Percentiles rank a stretch among this genome's conserved stretches.
Conservation (phyloP, 2,797 vertebrate species). For the Cyclopterus lumpus region DNA sequence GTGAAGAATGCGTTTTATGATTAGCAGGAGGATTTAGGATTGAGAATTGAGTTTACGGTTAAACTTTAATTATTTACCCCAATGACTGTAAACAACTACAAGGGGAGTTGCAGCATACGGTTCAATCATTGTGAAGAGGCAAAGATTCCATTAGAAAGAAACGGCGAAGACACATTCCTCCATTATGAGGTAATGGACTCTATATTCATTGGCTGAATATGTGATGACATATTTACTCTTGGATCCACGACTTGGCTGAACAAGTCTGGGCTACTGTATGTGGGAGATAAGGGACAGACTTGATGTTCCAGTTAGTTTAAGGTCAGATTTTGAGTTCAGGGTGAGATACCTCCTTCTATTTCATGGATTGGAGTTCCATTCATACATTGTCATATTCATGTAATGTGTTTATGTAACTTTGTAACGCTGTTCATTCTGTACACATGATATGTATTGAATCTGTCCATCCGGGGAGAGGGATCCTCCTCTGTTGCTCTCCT, state of each 20-base stretch:
- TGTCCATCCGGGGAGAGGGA: too few species aligned
- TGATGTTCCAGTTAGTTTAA: not conserved
- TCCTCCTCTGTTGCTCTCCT: too few species aligned
- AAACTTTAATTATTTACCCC: not conserved
- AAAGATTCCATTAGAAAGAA: not conserved
- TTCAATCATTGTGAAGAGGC: not conserved
- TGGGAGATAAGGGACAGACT: conserved; percentile 1
- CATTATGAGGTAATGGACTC: not conserved
- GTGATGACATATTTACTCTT: not conserved
- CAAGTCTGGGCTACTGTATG: not conserved
- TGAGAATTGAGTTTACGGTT: not conserved
- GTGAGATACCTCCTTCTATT: too few species aligned
- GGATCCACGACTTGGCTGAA: not conserved
- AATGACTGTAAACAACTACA: not conserved
- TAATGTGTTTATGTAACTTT: too few species aligned
- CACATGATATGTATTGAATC: too few species aligned
- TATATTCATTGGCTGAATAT: not conserved
- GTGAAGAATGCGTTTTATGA: not conserved
- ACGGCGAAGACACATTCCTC: not conserved
- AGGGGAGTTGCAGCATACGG: not conserved
- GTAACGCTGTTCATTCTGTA: too few species aligned
- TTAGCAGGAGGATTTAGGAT: not conserved
- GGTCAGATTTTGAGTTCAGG: conserved; percentile 12
- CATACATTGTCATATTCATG: too few species aligned
- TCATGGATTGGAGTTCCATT: too few species aligned